Conservation (phyloP, 2,888 invertebrate species). For the Hyles lineata region DNA sequence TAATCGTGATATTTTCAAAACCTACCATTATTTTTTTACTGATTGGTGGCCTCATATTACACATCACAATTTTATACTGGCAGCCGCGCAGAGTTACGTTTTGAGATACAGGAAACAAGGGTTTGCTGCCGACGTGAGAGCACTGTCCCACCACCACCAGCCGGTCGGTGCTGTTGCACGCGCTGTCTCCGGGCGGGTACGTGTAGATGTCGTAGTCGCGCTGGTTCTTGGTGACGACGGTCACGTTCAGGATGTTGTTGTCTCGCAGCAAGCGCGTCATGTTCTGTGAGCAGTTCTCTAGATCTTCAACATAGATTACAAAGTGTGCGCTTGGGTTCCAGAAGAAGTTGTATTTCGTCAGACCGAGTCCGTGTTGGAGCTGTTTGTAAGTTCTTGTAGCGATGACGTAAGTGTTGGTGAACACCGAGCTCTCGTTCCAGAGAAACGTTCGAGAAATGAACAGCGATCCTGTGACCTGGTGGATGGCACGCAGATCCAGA, state of each 20-base stretch:
- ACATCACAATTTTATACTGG: neutral
- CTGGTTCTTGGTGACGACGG: neutral
- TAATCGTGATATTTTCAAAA: neutral
- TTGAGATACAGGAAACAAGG: neutral
- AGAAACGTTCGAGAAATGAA: neutral
- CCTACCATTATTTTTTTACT: too few relatives aligned
- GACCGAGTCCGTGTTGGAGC: neutral
- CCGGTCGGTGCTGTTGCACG: constrained; percentile 5
- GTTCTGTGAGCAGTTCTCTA: neutral
- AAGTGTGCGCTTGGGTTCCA: constrained; percentile 1
- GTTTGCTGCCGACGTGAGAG: neutral
- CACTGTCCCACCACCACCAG: neutral
- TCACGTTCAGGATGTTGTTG: neutral
- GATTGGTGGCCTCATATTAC: too few relatives aligned
- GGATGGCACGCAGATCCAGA: neutral
- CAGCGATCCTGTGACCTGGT: neutral
- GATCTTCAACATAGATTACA: neutral
- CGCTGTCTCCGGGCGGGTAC: neutral
- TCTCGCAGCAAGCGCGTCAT: neutral
- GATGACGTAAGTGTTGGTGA: constrained; percentile 7
- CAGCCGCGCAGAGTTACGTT: neutral
- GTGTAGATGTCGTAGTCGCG: constrained; percentile 11
- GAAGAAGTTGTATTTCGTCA: neutral
- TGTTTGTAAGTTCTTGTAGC: constrained; percentile 9
- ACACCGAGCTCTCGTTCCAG: neutral